Percentiles rank a stretch among this genome's conserved stretches.
Evolutionary conservation across 2,113 vertebrate species (phyloP).

Genomic region (Camelus dromedarius): DNA sequence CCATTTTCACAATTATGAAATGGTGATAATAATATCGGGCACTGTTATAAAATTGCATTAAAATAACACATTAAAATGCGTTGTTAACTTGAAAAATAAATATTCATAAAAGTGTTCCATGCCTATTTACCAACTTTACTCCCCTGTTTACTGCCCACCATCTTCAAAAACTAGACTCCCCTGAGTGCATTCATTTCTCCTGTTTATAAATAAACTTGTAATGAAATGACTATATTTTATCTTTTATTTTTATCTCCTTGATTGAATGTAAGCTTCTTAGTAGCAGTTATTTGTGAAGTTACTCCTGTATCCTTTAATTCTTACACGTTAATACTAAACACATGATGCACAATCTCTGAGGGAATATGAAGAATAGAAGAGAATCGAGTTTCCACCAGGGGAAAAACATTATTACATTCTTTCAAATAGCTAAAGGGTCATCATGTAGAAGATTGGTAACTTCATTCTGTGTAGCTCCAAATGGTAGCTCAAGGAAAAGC

Average conservation of each 20-base stretch:
- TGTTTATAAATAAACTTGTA: neutral
- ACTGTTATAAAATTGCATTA: neutral
- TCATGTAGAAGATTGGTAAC: neutral
- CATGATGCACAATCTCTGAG: neutral
- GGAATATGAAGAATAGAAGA: neutral
- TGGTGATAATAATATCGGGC: neutral
- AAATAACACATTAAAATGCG: neutral
- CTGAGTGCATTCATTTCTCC: neutral
- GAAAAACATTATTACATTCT: neutral
- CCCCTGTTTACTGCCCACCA: neutral
- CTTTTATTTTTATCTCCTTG: neutral
- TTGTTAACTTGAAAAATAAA: neutral
- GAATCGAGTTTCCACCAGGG: neutral
- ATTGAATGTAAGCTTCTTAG: neutral
- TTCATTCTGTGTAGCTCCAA: neutral
- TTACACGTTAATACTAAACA: neutral
- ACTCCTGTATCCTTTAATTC: neutral
- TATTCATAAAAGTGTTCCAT: neutral
- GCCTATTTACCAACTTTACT: neutral
- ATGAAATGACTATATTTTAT: neutral
- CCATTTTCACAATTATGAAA: neutral
- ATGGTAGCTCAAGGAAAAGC: neutral
- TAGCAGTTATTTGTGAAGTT: conserved; percentile 14
- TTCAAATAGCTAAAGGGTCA: neutral
- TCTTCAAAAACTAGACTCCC: neutral